A percentile compares a stretch with the other conserved stretches of the same genome.
Evolutionary conservation across 2,797 vertebrate genomes (phyloP).

Genomic region (Netta rufina): DNA sequence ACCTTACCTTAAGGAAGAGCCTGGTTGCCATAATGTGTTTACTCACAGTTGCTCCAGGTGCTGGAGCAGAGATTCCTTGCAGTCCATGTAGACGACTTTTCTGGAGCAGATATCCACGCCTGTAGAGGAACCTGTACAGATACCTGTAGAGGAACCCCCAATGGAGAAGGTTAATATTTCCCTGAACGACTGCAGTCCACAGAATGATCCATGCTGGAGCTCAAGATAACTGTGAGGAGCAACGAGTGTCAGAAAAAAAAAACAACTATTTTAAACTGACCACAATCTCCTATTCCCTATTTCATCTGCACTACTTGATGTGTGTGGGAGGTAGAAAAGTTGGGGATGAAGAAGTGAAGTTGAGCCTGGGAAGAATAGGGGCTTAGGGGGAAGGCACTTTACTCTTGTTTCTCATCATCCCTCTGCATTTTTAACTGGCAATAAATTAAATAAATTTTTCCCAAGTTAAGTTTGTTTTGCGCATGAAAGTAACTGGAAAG

Average conservation of each 20-base stretch:
- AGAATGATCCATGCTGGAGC: background rate
- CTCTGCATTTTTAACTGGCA: background rate
- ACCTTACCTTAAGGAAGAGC: background rate
- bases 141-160: background rate
- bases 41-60: accelerated
- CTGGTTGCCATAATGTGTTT: background rate
- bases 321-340: background rate
- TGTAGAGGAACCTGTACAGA: too few relatives aligned
- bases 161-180: background rate
- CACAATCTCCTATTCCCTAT: background rate
- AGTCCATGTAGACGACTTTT: accelerated
- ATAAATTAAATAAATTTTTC: background rate
- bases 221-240: background rate
- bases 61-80: too few relatives aligned
- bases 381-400: background rate
- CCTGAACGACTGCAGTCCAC: background rate
- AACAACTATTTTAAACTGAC: background rate
- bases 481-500: background rate
- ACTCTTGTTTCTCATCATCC: background rate
- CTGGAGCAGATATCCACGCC: background rate
- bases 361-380: background rate
- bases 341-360: background rate
- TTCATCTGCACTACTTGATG: background rate
- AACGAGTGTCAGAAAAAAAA: background rate
- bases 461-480: background rate